Evolutionary conservation across 2,113 vertebrate species (phyloP).

Genomic region (Gasterosteus aculeatus): DNA sequence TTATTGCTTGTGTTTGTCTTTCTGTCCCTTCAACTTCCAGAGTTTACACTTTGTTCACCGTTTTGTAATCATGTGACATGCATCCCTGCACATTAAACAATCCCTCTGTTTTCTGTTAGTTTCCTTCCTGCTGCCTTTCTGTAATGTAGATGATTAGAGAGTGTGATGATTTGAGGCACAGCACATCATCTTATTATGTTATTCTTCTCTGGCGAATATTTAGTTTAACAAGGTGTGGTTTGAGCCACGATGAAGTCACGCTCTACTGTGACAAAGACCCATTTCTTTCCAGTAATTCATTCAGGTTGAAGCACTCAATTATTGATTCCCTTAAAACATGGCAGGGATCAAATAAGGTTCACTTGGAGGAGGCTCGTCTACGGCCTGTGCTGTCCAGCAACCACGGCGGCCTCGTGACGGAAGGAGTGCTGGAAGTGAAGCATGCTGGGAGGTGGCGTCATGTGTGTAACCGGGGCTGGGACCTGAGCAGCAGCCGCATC

Average conservation of each 20-base stretch:
- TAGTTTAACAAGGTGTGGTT: slow-evolving; percentile 33
- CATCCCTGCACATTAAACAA: slow-evolving; percentile 35
- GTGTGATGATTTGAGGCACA: slow-evolving; percentile 48
- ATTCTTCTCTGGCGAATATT: slow-evolving; percentile 11
- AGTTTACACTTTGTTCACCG: slow-evolving; percentile 55
- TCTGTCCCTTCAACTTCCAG: slow-evolving; percentile 33
- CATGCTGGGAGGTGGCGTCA: slow-evolving; percentile 92
- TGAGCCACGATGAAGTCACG: background rate
- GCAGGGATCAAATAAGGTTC: slow-evolving; percentile 62
- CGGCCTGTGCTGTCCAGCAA: slow-evolving; percentile 85
- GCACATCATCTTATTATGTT: slow-evolving; percentile 26
- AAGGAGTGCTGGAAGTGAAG: slow-evolving; percentile 93
- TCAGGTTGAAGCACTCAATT: background rate
- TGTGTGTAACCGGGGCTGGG: slow-evolving; percentile 89
- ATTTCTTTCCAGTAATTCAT: background rate
- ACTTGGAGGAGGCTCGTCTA: slow-evolving; percentile 89
- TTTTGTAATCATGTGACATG: slow-evolving; percentile 50
- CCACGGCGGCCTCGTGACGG: slow-evolving; percentile 81
- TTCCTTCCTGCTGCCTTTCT: slow-evolving; percentile 57
- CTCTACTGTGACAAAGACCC: slow-evolving; percentile 3
- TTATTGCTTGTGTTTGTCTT: slow-evolving; percentile 41
- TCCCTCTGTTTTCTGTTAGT: slow-evolving; percentile 36
- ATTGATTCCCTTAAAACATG: background rate
- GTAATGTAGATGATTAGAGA: slow-evolving; percentile 61
- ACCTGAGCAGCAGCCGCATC: slow-evolving; percentile 88